Conservation (phyloP, 2,113 vertebrate species). For the Burhinus bistriatus region DNA sequence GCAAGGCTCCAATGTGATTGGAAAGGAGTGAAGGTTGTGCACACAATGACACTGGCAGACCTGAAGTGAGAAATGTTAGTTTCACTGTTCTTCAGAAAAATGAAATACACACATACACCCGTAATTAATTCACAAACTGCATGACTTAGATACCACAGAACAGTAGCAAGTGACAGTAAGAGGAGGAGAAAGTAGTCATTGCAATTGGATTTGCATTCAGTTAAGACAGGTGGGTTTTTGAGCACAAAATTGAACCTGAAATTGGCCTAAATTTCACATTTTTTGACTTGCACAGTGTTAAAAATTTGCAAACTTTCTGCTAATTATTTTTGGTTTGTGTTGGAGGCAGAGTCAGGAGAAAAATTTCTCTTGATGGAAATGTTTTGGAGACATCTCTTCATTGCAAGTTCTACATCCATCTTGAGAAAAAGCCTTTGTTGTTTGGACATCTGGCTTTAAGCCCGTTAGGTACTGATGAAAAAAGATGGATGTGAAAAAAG, state of each 20-base stretch:
- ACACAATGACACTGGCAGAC: not conserved
- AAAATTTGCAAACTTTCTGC: not conserved
- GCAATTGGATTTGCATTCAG: not conserved
- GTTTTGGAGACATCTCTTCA: not conserved
- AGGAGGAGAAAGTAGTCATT: not conserved
- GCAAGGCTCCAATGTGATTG: not conserved
- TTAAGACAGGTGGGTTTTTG: not conserved
- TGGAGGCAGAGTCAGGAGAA: not conserved
- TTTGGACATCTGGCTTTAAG: not conserved
- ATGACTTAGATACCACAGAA: not conserved
- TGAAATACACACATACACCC: not conserved
- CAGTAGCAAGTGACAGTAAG: not conserved
- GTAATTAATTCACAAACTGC: not conserved
- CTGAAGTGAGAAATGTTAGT: not conserved
- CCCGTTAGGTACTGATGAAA: not conserved
- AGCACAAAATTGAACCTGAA: not conserved
- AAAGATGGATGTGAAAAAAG: not conserved
- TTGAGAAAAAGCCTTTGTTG: not conserved
- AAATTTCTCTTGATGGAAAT: not conserved
- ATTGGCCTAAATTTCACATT: not conserved
- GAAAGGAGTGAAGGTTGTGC: not conserved
- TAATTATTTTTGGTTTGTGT: not conserved
- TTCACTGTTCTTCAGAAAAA: constrained; percentile 21
- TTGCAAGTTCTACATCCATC: not conserved
- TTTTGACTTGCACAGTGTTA: not conserved